These are phyloP conservation scores for Aspiorhynchus laticeps DNA, from an alignment of 2,113 vertebrate genomes.

Conservation along the genomic window DNA sequence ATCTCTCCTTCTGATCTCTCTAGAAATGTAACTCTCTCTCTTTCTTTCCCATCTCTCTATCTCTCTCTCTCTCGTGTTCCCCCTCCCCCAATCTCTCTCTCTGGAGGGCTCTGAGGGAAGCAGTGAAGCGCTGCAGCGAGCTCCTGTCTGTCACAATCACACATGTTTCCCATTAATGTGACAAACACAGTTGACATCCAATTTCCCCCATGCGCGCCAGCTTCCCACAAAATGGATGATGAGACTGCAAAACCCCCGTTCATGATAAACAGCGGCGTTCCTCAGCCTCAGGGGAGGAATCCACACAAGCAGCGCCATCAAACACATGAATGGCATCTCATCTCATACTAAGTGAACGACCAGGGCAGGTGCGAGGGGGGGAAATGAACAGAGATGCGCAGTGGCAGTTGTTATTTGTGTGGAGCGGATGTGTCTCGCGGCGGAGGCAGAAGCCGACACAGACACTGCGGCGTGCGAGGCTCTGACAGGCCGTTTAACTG, in stretches of 20 bases:
- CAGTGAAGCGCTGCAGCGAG: slow-evolving; percentile 54
- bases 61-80: neutral
- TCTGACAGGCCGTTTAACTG: slow-evolving; percentile 16
- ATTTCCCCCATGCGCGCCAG: slow-evolving; percentile 47
- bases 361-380: slow-evolving; percentile 29
- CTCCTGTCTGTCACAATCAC: slow-evolving; percentile 69
- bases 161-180: slow-evolving; percentile 69
- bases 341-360: slow-evolving; percentile 61
- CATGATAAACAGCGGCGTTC: slow-evolving; percentile 48
- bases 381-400: slow-evolving; percentile 9
- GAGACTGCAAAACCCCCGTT: slow-evolving; percentile 47
- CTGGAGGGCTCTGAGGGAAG: slow-evolving; percentile 41
- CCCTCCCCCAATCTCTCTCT: neutral
- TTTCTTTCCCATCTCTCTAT: neutral
- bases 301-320: slow-evolving; percentile 63
- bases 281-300: slow-evolving; percentile 60
- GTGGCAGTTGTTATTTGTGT: slow-evolving; percentile 3
- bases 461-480: neutral
- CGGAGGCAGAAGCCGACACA: neutral
- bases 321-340: slow-evolving; percentile 69
- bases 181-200: slow-evolving; percentile 70
- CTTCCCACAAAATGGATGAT: slow-evolving; percentile 58
- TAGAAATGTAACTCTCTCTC: neutral
- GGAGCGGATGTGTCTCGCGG: neutral
- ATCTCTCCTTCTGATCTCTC: slow-evolving; percentile 3